Evolutionary conservation across 2,888 invertebrate genomes (phyloP).

Genomic region (Mylabris sibirica): DNA sequence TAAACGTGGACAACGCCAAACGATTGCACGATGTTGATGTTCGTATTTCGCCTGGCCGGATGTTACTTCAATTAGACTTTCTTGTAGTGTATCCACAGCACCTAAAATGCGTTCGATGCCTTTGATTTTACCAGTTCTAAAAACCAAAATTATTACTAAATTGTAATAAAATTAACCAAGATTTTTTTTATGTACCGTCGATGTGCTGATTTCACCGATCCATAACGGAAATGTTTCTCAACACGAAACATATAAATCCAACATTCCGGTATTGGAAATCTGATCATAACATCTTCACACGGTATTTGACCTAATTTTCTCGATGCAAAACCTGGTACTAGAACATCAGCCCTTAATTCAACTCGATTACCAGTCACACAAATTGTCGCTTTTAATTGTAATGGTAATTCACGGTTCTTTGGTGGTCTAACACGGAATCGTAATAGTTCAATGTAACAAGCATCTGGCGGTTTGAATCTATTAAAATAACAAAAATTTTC

Average conservation of each 20-base stretch:
- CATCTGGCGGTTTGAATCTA: conserved; percentile 96
- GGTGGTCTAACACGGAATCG: conserved; percentile 95
- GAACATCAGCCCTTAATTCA: conserved; percentile 92
- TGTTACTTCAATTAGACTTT: conserved; percentile 93
- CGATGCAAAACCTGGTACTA: conserved; percentile 97
- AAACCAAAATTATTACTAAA: background rate
- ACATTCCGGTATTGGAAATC: conserved; percentile 97
- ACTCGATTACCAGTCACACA: conserved; percentile 88
- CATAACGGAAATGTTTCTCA: conserved; percentile 97
- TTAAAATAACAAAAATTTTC: too few species aligned
- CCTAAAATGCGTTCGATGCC: conserved; percentile 92
- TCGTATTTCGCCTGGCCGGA: conserved; percentile 98
- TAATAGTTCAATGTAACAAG: conserved; percentile 96
- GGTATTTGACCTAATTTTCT: conserved; percentile 95
- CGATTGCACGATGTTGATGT: conserved; percentile 95
- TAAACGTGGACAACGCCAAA: conserved; percentile 96
- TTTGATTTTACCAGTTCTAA: conserved; percentile 86
- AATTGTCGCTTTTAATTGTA: conserved; percentile 92
- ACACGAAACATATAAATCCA: conserved; percentile 99
- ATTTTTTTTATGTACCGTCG: conserved; percentile 51
- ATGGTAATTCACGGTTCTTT: conserved; percentile 93
- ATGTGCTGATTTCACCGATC: conserved; percentile 95
- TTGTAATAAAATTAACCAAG: too few species aligned
- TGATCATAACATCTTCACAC: conserved; percentile 95
- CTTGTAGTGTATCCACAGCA: conserved; percentile 88